Percentiles rank a stretch among this genome's conserved stretches.
These are phyloP conservation scores for Noctua pronuba DNA, from an alignment of 2,888 invertebrate species.

Conservation along the genomic window DNA sequence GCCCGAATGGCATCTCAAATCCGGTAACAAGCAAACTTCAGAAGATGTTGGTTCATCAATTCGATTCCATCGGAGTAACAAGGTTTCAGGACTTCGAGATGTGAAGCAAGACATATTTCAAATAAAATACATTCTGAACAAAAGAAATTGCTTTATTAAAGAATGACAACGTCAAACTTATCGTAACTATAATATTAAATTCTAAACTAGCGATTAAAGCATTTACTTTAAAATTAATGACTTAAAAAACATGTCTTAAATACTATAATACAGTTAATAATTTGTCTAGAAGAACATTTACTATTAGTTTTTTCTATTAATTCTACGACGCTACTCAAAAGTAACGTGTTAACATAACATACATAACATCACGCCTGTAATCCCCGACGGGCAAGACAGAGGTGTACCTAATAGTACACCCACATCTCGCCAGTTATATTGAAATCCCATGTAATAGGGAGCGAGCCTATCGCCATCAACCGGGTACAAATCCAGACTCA, in stretches of 20 bases:
- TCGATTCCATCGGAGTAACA: neutral
- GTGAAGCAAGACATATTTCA: neutral
- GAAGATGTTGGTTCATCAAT: neutral
- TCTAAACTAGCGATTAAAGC: neutral
- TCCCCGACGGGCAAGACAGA: too few relatives aligned
- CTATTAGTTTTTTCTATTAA: too few relatives aligned
- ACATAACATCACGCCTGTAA: too few relatives aligned
- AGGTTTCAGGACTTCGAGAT: neutral
- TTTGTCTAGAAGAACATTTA: slow-evolving; percentile 17
- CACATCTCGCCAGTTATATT: too few relatives aligned
- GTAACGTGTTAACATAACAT: neutral
- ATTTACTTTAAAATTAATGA: slow-evolving; percentile 7
- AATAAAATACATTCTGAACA: slow-evolving; percentile 33
- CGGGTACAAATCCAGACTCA: too few relatives aligned
- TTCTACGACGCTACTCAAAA: neutral
- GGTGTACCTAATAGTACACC: too few relatives aligned
- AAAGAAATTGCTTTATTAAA: slow-evolving; percentile 42
- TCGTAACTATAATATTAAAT: neutral
- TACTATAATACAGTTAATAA: slow-evolving; percentile 12
- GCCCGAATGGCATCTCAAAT: neutral
- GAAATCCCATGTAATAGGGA: too few relatives aligned
- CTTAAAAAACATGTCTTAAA: slow-evolving; percentile 4
- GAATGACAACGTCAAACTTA: slow-evolving; percentile 15
- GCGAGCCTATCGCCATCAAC: too few relatives aligned
- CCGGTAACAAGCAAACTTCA: neutral